phyloP scores from a whole-genome alignment of 2,113 vertebrate genomes.

The Ophthalmolycus amberensis region DNA sequence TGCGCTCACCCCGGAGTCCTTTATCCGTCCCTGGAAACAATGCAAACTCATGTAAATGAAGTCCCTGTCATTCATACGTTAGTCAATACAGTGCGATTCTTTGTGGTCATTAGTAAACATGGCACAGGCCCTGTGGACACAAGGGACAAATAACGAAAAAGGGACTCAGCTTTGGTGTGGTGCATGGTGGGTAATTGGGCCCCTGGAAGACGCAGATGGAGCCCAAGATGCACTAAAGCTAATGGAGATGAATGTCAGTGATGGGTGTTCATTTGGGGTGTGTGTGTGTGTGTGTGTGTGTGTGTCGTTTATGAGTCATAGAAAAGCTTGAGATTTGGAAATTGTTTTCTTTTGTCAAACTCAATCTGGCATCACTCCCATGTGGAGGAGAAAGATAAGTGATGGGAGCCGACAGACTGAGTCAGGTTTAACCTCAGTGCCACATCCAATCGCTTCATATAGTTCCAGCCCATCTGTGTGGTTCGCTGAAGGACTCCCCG shows the following conservation, averaged over 20 bases:
- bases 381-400: not conserved
- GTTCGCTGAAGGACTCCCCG: slow-evolving; percentile 25
- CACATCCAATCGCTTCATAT: slow-evolving; percentile 35
- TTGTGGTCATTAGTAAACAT: slow-evolving; percentile 76
- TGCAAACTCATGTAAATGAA: slow-evolving; percentile 65
- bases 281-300: no score
- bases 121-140: slow-evolving; percentile 40
- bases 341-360: slow-evolving; percentile 3
- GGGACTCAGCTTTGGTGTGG: slow-evolving; percentile 35
- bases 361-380: slow-evolving; percentile 10
- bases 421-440: slow-evolving; percentile 23
- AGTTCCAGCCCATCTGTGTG: slow-evolving; percentile 51
- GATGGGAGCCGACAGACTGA: slow-evolving; percentile 16
- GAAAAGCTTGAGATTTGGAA: not conserved
- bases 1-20: slow-evolving; percentile 18
- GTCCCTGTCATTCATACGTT: slow-evolving; percentile 46
- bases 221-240: slow-evolving; percentile 11
- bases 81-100: slow-evolving; percentile 56
- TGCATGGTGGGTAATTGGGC: slow-evolving; percentile 49
- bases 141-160: slow-evolving; percentile 44
- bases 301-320: not conserved
- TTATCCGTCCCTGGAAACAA: slow-evolving; percentile 32
- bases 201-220: slow-evolving; percentile 42
- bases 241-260: not conserved
- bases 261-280: slow-evolving; percentile 9